Base-by-base conservation (phyloP, 2,888 invertebrate species). In the Drosophila subquinaria region DNA sequence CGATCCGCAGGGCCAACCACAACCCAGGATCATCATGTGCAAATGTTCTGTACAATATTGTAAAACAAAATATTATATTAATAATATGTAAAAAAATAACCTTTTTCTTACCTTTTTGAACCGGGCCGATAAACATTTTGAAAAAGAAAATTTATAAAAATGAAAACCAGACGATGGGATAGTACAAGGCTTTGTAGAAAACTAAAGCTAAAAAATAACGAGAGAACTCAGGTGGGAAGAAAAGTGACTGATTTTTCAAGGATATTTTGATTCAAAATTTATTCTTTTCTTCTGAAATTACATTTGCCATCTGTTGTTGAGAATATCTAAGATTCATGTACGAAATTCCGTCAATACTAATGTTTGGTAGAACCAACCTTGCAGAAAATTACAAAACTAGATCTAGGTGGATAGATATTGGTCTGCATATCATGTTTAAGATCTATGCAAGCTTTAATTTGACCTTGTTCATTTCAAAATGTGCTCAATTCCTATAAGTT, bases 1-100 rank as follows among this genome's bases (percentile, higher is more conserved):
- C 0, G 64, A 77, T 42, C 78, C 78, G 30, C 81, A 79, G n/a
- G 73, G 75, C 36, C 78, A 82, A 38, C 81, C 81, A 62, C 82
- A 81, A n/a, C 83, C 75, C 9, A 79, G 53, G 57, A 80, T 60
- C 79, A 68, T 42, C 30, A 15, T 20, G 20, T 56, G 59, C 23
- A 38, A 55, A 13, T 52, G 36, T 9, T 38, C 36, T 8, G 6
- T n/a, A 4, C 0, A 13, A 17, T 27, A 23, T 4, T 0, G 27
- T n/a, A 10, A 42, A 3, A 13, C n/a, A 9, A 27, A 42, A 4
- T 3, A n/a, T 15, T 15, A 30, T 52, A 17, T 45, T 3, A n/a
- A 11, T 17, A 2, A 1, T 4, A 13, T 15, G 20, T 1, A 11
- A 30, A 9, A 9, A 9, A 9, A 9, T 5, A 9, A 27, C 2